Evolutionary conservation across 53 echinoderm and acorn worm genomes (phyloP).

Genomic region (Holothuria scabra): DNA sequence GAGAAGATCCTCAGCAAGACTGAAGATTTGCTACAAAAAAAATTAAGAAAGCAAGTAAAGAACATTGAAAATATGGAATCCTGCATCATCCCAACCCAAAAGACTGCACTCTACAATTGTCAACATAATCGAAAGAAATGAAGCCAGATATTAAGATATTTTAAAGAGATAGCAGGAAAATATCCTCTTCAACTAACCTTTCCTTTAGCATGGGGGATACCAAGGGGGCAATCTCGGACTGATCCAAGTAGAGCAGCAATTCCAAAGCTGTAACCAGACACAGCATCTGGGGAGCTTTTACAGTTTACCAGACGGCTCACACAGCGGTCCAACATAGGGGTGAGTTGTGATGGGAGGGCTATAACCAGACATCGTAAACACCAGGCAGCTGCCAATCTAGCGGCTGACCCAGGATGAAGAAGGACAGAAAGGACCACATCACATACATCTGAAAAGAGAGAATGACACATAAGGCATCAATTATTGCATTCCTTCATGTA

Average conservation of each 20-base stretch:
- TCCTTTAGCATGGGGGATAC: conserved; percentile 97
- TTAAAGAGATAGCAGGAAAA: too few species aligned
- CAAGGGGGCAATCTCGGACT: conserved; percentile 90
- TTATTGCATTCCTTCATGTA: not conserved
- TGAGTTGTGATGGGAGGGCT: conserved; percentile 95
- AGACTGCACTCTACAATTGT: not conserved
- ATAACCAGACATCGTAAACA: conserved; percentile 90
- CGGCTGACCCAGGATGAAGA: conserved; percentile 92
- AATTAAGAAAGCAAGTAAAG: not conserved
- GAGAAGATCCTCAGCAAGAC: conserved; percentile 91
- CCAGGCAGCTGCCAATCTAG: conserved; percentile 91
- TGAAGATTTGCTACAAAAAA: conserved; percentile 73
- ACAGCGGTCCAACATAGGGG: conserved; percentile 86
- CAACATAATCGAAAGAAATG: too few species aligned
- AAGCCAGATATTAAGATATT: too few species aligned
- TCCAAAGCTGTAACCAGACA: conserved; percentile 97
- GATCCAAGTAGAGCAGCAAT: conserved; percentile 92
- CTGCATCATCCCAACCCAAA: not conserved
- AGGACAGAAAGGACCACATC: conserved; percentile 87
- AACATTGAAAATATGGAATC: not conserved
- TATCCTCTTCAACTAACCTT: conserved; percentile 64
- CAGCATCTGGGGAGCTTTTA: conserved; percentile 93
- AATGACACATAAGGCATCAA: not conserved
- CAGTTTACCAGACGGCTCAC: conserved; percentile 79
- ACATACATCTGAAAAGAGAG: conserved; percentile 70